Percentiles rank a stretch among this genome's conserved stretches.
Evolutionary conservation across 1,140 invertebrate genomes (phyloP).

Genomic region (Probaryconus sp.): DNA sequence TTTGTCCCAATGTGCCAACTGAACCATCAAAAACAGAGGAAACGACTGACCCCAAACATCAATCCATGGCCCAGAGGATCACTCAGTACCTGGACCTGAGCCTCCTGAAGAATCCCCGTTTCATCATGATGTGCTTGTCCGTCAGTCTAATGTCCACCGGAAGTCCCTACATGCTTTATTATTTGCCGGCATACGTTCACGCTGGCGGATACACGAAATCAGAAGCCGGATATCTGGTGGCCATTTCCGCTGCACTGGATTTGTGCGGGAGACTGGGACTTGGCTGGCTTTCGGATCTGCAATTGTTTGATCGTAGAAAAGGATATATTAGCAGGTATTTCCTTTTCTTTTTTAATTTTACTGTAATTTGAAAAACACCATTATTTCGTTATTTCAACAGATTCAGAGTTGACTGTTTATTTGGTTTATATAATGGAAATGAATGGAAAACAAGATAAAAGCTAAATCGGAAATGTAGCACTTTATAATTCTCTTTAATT

Average conservation of each 20-base stretch:
- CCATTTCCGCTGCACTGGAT: conserved; percentile 85
- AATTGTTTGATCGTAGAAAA: conserved; percentile 84
- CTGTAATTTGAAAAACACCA: background rate
- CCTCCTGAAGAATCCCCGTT: conserved; percentile 83
- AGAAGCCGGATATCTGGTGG: conserved; percentile 84
- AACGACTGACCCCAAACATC: conserved; percentile 52
- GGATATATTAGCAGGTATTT: conserved; percentile 84
- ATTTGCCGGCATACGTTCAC: conserved; percentile 85
- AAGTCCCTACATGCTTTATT: conserved; percentile 86
- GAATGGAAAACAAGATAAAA: no score
- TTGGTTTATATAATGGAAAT: no score
- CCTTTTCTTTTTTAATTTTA: no score
- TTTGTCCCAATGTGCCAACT: conserved; percentile 63
- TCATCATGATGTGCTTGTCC: conserved; percentile 84
- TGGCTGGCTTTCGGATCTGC: conserved; percentile 85
- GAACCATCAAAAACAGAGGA: conserved; percentile 38
- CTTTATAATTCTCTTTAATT: background rate
- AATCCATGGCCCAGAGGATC: conserved; percentile 69
- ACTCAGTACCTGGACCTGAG: conserved; percentile 82
- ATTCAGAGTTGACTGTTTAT: no score
- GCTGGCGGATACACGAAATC: conserved; percentile 83
- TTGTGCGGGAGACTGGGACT: conserved; percentile 83
- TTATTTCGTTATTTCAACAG: background rate
- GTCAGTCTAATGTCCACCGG: conserved; percentile 87
- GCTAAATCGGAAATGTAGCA: no score